Evolutionary conservation across 2,888 invertebrate species (phyloP).

Genomic region (Pseudoips prasinana): DNA sequence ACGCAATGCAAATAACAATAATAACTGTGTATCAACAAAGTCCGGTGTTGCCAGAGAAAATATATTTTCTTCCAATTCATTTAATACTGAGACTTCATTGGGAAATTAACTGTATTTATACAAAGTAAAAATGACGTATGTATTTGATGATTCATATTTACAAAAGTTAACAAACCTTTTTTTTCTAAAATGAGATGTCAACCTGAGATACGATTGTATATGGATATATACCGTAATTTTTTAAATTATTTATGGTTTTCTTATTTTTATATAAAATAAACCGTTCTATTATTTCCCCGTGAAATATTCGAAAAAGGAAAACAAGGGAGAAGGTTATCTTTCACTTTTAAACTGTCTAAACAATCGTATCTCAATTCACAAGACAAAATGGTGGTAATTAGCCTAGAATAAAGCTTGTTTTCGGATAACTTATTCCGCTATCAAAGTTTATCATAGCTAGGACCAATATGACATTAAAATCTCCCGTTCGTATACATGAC

Average conservation of each 20-base stretch:
- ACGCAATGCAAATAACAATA: constrained; percentile 75
- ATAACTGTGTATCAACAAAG: constrained; percentile 62
- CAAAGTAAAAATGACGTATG: constrained; percentile 51
- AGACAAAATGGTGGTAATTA: constrained; percentile 56
- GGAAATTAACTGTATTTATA: constrained; percentile 46
- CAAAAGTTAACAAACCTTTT: constrained; percentile 68
- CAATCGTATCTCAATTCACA: constrained; percentile 39
- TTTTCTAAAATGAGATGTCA: constrained; percentile 45
- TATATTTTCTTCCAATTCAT: constrained; percentile 30
- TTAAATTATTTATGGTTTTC: too few relatives aligned
- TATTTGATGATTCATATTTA: constrained; percentile 64
- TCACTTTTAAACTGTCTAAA: constrained; percentile 16
- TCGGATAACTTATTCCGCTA: constrained; percentile 62
- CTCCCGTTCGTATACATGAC: constrained; percentile 85
- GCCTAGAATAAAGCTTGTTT: constrained; percentile 75
- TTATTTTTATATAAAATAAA: too few relatives aligned
- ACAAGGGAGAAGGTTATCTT: constrained; percentile 10
- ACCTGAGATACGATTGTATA: constrained; percentile 45
- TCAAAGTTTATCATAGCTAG: constrained; percentile 59
- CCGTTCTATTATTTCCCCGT: constrained; percentile 29
- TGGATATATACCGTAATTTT: constrained; percentile 10
- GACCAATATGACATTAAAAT: constrained; percentile 65
- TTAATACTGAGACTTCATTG: constrained; percentile 69
- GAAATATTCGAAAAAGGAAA: constrained; percentile 20
- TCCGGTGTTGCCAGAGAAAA: constrained; percentile 51